Evolutionary conservation across 1,140 invertebrate genomes (phyloP).

Genomic region (Arion vulgaris): DNA sequence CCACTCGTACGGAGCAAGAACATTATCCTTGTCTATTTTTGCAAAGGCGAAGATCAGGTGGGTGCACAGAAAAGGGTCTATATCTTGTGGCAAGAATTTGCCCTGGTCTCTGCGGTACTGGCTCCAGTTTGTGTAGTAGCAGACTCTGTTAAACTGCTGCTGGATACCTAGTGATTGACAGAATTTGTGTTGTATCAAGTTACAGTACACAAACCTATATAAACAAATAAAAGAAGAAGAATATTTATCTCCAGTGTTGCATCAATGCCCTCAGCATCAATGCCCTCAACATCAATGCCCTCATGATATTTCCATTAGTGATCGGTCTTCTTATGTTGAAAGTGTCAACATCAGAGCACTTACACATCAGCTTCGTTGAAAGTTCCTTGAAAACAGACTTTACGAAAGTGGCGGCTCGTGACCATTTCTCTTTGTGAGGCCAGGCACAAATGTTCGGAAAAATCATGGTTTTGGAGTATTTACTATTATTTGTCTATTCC

Average conservation of each 20-base stretch:
- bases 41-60: conserved; percentile 87
- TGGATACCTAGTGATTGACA: neutral
- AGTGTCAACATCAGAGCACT: too few relatives aligned
- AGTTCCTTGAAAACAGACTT: too few relatives aligned
- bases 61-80: conserved; percentile 84
- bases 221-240: neutral
- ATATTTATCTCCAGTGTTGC: neutral
- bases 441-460: too few relatives aligned
- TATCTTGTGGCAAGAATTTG: conserved; percentile 76
- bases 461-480: too few relatives aligned
- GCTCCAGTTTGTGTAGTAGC: conserved; percentile 69
- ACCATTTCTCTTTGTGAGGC: too few relatives aligned
- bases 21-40: conserved; percentile 75
- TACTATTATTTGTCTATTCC: too few relatives aligned
- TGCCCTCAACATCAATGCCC: too few relatives aligned
- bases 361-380: too few relatives aligned
- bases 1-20: conserved; percentile 54
- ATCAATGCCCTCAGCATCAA: neutral
- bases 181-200: neutral
- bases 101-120: conserved; percentile 55
- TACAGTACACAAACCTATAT: neutral
- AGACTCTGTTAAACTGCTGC: conserved; percentile 56
- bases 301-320: too few relatives aligned
- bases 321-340: too few relatives aligned
- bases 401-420: too few relatives aligned